These are phyloP conservation scores for Tipula unca DNA, from an alignment of 2,888 invertebrate species.

Conservation along the genomic window DNA sequence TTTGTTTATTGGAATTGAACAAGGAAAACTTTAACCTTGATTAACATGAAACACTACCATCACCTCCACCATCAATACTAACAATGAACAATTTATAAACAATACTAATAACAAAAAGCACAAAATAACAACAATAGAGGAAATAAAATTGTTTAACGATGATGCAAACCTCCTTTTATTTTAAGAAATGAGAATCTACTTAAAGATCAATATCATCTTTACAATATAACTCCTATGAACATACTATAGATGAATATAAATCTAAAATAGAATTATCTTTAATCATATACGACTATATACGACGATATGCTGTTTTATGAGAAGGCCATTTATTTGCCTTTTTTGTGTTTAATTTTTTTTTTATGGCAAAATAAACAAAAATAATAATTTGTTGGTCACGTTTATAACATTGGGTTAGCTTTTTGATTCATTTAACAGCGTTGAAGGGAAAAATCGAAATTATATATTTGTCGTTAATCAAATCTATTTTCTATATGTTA, in stretches of 20 bases:
- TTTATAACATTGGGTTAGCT: neutral
- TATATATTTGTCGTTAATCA: neutral
- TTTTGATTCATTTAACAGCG: neutral
- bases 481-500: too few species aligned
- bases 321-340: neutral
- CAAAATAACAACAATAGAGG: neutral
- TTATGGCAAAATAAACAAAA: neutral
- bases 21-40: neutral
- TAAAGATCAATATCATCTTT: neutral
- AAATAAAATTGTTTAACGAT: neutral
- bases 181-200: neutral
- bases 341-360: neutral
- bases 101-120: neutral
- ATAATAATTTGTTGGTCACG: neutral
- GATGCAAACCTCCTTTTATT: neutral
- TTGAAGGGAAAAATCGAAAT: neutral
- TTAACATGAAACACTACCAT: neutral
- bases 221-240: neutral
- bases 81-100: neutral
- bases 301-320: neutral
- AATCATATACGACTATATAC: neutral
- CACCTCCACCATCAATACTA: neutral
- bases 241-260: neutral
- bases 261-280: neutral
- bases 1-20: neutral